These are phyloP conservation scores for Paracentrotus lividus DNA, from an alignment of 53 echinoderm and acorn worm genomes.

Conservation along the genomic window DNA sequence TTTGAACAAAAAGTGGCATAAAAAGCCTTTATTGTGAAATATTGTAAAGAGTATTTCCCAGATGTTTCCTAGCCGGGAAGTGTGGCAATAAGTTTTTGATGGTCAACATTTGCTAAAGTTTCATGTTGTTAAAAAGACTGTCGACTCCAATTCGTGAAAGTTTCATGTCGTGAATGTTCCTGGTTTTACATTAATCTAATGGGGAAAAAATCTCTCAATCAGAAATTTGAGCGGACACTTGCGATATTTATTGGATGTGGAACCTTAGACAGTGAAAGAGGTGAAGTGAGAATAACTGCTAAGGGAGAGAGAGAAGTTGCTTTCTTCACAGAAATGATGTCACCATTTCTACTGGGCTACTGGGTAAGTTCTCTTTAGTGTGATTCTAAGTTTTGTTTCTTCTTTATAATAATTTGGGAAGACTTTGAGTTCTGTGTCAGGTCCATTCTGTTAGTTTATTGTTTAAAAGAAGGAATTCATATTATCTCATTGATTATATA, in stretches of 20 bases:
- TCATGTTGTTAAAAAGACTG: no score
- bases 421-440: not conserved
- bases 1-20: no score
- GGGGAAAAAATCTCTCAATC: not conserved
- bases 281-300: conserved; percentile 49
- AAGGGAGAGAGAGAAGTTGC: conserved; percentile 77
- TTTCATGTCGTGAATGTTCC: no score
- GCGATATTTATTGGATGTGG: conserved; percentile 68
- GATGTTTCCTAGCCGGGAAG: no score
- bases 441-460: no score
- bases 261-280: conserved; percentile 37
- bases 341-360: conserved; percentile 91
- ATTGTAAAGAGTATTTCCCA: no score
- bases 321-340: conserved; percentile 84
- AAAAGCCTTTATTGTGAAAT: no score
- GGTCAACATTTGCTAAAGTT: no score
- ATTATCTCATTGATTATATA: no score
- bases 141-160: no score
- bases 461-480: not conserved
- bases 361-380: conserved; percentile 75
- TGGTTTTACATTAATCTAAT: no score
- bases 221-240: conserved; percentile 73
- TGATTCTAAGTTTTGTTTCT: not conserved
- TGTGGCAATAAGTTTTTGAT: no score
- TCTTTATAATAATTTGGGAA: not conserved